These are phyloP conservation scores for Drosophila eohydei DNA, from an alignment of 2,888 invertebrate genomes.

Conservation along the genomic window DNA sequence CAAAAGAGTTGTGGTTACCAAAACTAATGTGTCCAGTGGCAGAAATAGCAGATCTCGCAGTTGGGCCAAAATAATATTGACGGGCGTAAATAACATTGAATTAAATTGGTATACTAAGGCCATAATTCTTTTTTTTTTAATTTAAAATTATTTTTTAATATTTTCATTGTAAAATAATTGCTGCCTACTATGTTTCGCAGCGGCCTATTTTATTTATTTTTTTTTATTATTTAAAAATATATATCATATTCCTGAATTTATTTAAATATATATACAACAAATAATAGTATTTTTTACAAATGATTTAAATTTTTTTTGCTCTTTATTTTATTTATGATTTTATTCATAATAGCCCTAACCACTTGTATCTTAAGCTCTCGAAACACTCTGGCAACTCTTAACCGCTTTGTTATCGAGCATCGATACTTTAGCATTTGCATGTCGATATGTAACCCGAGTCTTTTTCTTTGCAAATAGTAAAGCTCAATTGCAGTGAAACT, in stretches of 20 bases:
- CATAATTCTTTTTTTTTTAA: neutral
- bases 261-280: no score
- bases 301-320: neutral
- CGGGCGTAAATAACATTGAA: neutral
- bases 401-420: neutral
- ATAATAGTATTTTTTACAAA: neutral
- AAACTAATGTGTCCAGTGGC: slow-evolving; percentile 24
- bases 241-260: no score
- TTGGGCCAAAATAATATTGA: neutral
- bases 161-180: no score
- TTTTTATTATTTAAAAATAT: neutral
- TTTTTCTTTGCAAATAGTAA: neutral
- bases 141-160: neutral
- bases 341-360: neutral
- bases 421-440: neutral
- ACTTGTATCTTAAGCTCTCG: neutral
- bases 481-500: neutral
- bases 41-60: slow-evolving; percentile 13
- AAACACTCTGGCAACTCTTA: neutral
- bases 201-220: neutral
- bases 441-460: neutral
- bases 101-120: neutral
- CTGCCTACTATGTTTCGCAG: neutral
- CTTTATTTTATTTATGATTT: neutral
- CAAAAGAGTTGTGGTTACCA: slow-evolving; percentile 22